Conservation (phyloP, 2,888 invertebrate species). For the Drosophila niveifrons region DNA sequence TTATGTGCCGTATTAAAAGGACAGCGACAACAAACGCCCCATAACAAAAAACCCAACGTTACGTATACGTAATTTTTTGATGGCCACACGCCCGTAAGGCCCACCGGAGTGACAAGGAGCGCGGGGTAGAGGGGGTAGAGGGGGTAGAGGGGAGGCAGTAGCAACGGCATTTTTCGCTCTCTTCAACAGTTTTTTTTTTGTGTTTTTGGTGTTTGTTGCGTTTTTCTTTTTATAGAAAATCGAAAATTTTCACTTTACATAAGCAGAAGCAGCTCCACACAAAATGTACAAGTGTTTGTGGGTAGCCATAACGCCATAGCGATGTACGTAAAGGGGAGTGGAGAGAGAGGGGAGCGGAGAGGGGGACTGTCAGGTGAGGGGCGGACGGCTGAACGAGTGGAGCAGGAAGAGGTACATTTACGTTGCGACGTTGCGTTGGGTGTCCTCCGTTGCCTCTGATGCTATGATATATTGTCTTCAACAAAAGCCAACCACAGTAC, state of each 20-base stretch:
- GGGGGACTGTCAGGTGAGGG: slow-evolving; percentile 1
- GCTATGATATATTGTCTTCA: slow-evolving; percentile 80
- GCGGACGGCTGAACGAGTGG: not conserved
- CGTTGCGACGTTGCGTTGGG: slow-evolving; percentile 35
- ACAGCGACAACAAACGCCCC: slow-evolving; percentile 66
- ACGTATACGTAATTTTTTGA: slow-evolving; percentile 80
- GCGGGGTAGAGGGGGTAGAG: not conserved
- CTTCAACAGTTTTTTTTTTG: slow-evolving; percentile 46
- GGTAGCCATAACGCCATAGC: slow-evolving; percentile 61
- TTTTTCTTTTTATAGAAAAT: slow-evolving; percentile 64
- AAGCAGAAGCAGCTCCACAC: slow-evolving; percentile 56
- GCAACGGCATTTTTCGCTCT: slow-evolving; percentile 54
- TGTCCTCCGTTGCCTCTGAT: slow-evolving; percentile 64
- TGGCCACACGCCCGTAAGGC: slow-evolving; percentile 60
- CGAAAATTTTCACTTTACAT: slow-evolving; percentile 80
- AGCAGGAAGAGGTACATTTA: slow-evolving; percentile 41
- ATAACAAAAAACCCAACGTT: slow-evolving; percentile 41
- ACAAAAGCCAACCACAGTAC: slow-evolving; percentile 77
- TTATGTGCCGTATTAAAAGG: slow-evolving; percentile 79
- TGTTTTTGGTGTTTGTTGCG: too few species aligned
- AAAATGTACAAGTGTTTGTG: slow-evolving; percentile 71
- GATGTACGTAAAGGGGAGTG: not conserved
- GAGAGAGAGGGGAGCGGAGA: not conserved
- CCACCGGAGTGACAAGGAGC: slow-evolving; percentile 1
- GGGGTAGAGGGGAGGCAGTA: slow-evolving; percentile 12